These are phyloP conservation scores for Notechis scutatus DNA, from an alignment of 2,113 vertebrate species.

Conservation along the genomic window DNA sequence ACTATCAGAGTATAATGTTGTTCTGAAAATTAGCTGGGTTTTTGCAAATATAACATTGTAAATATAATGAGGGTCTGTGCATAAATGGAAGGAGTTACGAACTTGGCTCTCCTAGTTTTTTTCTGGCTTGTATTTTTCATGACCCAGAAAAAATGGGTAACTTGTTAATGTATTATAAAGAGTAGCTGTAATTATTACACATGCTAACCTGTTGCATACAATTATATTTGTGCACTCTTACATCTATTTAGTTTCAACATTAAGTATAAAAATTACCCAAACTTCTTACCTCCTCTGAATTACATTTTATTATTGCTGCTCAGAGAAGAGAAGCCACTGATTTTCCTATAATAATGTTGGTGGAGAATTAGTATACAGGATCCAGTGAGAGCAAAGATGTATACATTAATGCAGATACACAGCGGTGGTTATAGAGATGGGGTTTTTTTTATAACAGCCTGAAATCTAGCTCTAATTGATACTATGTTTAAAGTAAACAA, in stretches of 20 bases:
- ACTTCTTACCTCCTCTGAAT: not conserved
- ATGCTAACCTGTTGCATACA: not conserved
- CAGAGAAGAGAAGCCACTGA: not conserved
- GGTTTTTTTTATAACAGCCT: not conserved
- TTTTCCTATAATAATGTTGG: not conserved
- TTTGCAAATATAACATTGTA: not conserved
- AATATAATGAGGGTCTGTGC: not conserved
- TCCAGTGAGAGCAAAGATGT: not conserved
- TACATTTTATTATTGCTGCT: not conserved
- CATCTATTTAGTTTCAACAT: not conserved
- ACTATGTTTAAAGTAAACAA: not conserved
- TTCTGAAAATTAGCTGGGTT: not conserved
- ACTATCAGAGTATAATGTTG: not conserved
- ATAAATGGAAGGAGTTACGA: not conserved
- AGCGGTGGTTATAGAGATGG: not conserved
- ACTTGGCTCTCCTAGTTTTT: not conserved
- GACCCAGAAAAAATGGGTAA: not conserved
- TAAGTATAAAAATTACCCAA: not conserved
- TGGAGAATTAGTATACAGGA: not conserved
- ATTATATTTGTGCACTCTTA: not conserved
- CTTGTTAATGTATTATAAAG: not conserved
- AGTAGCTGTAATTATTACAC: not conserved
- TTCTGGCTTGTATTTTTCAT: not conserved
- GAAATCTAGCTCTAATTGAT: not conserved
- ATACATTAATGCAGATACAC: not conserved